phyloP scores from a whole-genome alignment of 2,797 vertebrate genomes.

The Eremophila alpestris region DNA sequence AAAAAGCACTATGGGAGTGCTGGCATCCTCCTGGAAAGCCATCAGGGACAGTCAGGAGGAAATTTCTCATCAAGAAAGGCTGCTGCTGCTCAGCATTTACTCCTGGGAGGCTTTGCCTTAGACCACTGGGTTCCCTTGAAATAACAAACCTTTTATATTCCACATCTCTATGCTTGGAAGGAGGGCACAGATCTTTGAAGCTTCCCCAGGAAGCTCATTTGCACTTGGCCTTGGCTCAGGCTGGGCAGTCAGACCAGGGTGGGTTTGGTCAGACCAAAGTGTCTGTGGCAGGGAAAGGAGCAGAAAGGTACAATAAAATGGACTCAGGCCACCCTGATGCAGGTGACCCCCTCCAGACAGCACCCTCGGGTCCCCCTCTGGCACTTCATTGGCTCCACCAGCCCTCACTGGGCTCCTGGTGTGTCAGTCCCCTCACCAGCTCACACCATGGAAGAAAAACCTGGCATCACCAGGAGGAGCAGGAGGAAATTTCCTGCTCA shows the following conservation, averaged over 20 bases:
- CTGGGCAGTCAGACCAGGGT: background rate
- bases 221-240: background rate
- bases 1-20: background rate
- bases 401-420: background rate
- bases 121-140: background rate
- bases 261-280: background rate
- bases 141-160: background rate
- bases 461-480: background rate
- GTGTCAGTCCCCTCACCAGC: background rate
- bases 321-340: background rate
- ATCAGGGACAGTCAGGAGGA: background rate
- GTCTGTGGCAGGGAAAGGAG: background rate
- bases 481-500: background rate
- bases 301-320: background rate
- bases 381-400: background rate
- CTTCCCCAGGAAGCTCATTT: background rate
- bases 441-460: background rate
- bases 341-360: background rate
- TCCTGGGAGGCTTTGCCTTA: background rate
- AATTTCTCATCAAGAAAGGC: background rate
- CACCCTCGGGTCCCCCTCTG: background rate
- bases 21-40: conserved; percentile 19
- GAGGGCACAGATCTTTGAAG: background rate
- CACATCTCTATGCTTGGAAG: background rate
- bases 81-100: background rate